Evolutionary conservation across 1,140 invertebrate species (phyloP), one percentile per base, ranked within the genome.

Genomic region (Megathymus violae): DNA sequence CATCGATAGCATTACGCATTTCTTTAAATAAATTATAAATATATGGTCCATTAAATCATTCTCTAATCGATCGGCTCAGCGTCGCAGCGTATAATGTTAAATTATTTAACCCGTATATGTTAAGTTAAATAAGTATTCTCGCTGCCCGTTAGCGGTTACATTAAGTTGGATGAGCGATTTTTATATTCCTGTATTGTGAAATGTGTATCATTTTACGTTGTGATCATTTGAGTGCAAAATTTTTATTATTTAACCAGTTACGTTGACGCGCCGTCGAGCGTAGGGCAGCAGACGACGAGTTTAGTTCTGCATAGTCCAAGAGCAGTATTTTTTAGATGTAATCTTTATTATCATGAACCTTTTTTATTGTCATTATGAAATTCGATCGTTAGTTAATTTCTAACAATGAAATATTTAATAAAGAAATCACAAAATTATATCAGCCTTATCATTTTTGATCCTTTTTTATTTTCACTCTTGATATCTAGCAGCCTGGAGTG

Each of bases 331-430:
- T 90, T 88, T 88, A 88, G 85, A 82, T 87, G 74, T 88, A 88
- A 85, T 83, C 74, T 85, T 88, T 86, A 84, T 87, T 84, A 80
- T 84, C 81, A 85, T 78, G 76, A 86, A 79, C 74, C 76, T 87
- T 87, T 89, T 88, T 88, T 85, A 80, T 85, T 85, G 86, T 88
- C 85, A 86, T 82, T 89, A 85, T 85, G 66, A 87, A 88, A 83
- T 85, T 88, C 85, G 82, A 90, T 82, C 82, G 88, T 90, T 88
- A 90, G 88, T 90, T 89, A 79, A 87, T 89, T 88, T 90, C 88
- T 90, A 90, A 90, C 88, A 90, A 80, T 90, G 84, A 90, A 88
- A 88, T 88, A 90, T 90, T 90, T 90, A 88, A 90, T 90, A 90
- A 90, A 90, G 82, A 90, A 88, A 90, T 90, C 83, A 88, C 80